Evolutionary conservation across 2,888 invertebrate species (phyloP).

Genomic region (Opisthograptis luteolata): DNA sequence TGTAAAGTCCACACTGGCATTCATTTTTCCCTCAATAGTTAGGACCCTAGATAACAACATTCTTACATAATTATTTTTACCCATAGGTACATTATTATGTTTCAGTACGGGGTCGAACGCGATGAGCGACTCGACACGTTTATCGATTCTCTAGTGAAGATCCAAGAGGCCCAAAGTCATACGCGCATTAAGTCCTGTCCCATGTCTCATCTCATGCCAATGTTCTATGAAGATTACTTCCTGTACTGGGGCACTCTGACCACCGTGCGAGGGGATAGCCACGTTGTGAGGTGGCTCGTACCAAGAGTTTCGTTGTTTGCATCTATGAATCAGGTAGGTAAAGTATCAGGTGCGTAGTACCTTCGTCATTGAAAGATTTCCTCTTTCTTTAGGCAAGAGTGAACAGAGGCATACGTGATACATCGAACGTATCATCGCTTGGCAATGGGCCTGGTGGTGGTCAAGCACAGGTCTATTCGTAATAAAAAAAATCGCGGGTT

Average conservation of each 20-base stretch:
- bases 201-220: conserved; percentile 76
- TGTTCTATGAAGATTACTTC: conserved; percentile 86
- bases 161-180: conserved; percentile 77
- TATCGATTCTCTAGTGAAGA: conserved; percentile 73
- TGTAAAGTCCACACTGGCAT: no score
- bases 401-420: no score
- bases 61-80: no score
- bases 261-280: conserved; percentile 65
- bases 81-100: no score
- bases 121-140: conserved; percentile 71
- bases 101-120: conserved; percentile 76
- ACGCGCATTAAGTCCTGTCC: conserved; percentile 79
- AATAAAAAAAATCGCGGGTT: no score
- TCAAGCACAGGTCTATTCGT: no score
- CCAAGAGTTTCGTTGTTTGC: conserved; percentile 83
- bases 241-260: conserved; percentile 85
- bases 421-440: no score
- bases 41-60: no score
- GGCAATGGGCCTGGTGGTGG: no score
- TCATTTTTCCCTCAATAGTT: no score
- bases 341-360: background rate
- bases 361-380: no score
- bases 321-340: conserved; percentile 83
- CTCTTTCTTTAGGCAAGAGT: no score
- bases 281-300: conserved; percentile 85